Evolutionary conservation across 2,888 invertebrate species (phyloP).

Genomic region (Pandemis corylana): DNA sequence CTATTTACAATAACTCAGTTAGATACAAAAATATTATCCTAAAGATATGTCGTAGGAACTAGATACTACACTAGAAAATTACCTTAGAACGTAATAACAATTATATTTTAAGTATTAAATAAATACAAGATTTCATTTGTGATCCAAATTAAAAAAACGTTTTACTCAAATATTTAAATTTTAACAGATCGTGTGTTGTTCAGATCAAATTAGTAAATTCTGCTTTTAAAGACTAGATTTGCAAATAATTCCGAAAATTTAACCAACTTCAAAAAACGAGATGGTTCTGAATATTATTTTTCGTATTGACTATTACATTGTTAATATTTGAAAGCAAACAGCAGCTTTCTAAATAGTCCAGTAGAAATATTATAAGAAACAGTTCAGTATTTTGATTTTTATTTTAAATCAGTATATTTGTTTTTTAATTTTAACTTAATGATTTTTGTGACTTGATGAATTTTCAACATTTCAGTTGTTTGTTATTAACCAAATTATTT

Average conservation of each 20-base stretch:
- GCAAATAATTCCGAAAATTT: neutral
- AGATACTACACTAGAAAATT: neutral
- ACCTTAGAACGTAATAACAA: neutral
- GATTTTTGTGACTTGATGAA: too few relatives aligned
- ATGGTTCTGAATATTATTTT: neutral
- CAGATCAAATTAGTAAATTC: slow-evolving; percentile 19
- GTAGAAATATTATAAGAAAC: too few relatives aligned
- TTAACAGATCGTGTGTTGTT: slow-evolving; percentile 27
- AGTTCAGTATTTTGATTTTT: too few relatives aligned
- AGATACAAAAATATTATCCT: neutral
- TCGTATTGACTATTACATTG: too few relatives aligned
- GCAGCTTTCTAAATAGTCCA: too few relatives aligned
- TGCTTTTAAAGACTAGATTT: slow-evolving; percentile 7
- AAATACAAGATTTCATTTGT: slow-evolving; percentile 3
- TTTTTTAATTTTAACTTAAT: too few relatives aligned
- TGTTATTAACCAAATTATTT: neutral
- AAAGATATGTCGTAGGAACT: slow-evolving; percentile 20
- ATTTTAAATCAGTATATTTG: too few relatives aligned
- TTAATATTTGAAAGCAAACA: too few relatives aligned
- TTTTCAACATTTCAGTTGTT: neutral
- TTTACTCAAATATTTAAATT: neutral
- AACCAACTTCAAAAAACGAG: neutral
- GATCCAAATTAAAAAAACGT: neutral
- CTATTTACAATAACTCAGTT: neutral
- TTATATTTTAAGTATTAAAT: neutral